Evolutionary conservation across 2,888 invertebrate species (phyloP), one percentile per base, ranked within the genome.

Genomic region (Tipula confusa): DNA sequence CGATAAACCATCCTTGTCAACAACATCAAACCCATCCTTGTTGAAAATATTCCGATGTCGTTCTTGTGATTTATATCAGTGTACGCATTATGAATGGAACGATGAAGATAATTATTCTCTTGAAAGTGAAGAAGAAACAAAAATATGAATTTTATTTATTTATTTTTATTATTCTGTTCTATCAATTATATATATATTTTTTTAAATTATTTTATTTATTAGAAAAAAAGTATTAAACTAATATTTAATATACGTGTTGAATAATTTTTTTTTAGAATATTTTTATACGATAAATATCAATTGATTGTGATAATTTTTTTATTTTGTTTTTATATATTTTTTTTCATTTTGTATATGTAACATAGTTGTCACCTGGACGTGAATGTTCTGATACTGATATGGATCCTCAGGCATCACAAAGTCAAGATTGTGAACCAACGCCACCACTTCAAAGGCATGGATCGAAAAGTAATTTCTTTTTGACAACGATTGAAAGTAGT

Each of bases 381-480:
- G 95, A 95, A 87, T 94, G 93, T 85, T 93, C 93, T 64, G 96
- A 97, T 88, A 93, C 95, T 86, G 96, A 97, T 87, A 92, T 94
- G 92, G 96, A 96, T 86, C 95, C 96, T n/a, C 95, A 94, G 33
- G 96, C 96, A 82, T 96, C 96, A 83, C 97, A 97, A 90, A 96
- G 96, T 83, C 95, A 96, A 86, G 97, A 97, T 92, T 97, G 97
- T 90, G 97, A 97, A 90, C 96, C 97, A 7, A 97, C 97, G 86
- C 97, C 97, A 82, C 95, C 95, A 84, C 90, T 95, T 86, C 96
- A 96, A 90, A 92, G 97, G 86, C 94, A 95, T 87, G 96, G 96
- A 87, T 96, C 96, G 84, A 83, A 83, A 83, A 95, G 93, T 86
- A 97, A 96, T 90, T 94, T 97, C 91, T 97, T 96, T 91, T 93